Evolutionary conservation across 2,888 invertebrate species (phyloP).

Genomic region (Byasa hedistus): DNA sequence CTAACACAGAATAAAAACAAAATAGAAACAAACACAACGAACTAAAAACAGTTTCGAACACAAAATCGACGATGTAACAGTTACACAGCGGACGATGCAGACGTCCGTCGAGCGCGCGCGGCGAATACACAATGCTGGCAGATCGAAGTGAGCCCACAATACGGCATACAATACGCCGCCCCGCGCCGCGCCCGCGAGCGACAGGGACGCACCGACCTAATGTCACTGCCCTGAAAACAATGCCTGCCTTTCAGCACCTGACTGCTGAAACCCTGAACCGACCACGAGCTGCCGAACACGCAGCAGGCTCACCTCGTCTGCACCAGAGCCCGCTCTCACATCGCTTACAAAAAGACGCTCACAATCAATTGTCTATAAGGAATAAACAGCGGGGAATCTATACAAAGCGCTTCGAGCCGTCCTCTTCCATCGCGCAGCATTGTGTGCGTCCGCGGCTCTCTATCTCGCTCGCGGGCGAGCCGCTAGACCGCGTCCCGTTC

Average conservation of each 20-base stretch:
- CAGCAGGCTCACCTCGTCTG: slow-evolving; percentile 34
- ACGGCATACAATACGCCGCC: slow-evolving; percentile 77
- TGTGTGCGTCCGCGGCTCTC: slow-evolving; percentile 66
- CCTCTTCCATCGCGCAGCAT: slow-evolving; percentile 68
- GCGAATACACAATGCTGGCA: slow-evolving; percentile 76
- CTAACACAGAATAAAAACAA: slow-evolving; percentile 48
- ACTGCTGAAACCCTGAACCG: slow-evolving; percentile 45
- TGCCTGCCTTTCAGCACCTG: slow-evolving; percentile 63
- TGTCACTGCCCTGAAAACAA: slow-evolving; percentile 79
- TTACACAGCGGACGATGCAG: slow-evolving; percentile 54
- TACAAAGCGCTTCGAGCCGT: slow-evolving; percentile 75
- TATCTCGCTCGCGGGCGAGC: slow-evolving; percentile 52
- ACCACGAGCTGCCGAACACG: slow-evolving; percentile 19
- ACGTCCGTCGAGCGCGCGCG: slow-evolving; percentile 63
- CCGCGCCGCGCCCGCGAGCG: slow-evolving; percentile 72
- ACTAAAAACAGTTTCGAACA: slow-evolving; percentile 46
- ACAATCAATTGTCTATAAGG: slow-evolving; percentile 76
- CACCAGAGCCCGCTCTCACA: slow-evolving; percentile 12
- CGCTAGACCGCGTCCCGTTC: slow-evolving; percentile 69
- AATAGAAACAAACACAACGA: slow-evolving; percentile 48
- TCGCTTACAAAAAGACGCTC: slow-evolving; percentile 41
- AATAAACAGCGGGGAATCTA: slow-evolving; percentile 75
- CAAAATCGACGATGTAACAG: slow-evolving; percentile 46
- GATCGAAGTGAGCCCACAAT: slow-evolving; percentile 78
- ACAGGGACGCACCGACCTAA: slow-evolving; percentile 77